Base-by-base conservation (phyloP, 2,113 vertebrate genomes). In the Oreochromis aureus region DNA sequence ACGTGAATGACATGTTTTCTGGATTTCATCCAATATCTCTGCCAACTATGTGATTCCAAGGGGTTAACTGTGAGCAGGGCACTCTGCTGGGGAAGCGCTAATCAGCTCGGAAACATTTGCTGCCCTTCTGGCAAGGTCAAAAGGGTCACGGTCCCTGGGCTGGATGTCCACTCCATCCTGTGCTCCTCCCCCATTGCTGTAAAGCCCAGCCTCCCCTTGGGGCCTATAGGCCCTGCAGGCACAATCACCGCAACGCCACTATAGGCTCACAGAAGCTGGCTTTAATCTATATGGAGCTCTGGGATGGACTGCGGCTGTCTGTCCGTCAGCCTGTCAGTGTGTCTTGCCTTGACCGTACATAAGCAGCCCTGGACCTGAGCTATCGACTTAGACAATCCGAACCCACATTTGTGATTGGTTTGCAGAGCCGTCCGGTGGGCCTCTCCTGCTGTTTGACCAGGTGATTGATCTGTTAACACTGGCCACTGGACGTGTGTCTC, bases 121-220 rank as follows among this genome's bases (percentile, higher is more conserved):
- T 96, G 94, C 94, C 96, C 96, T 97, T 96, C 96, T 96, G 96
- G 96, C 96, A 97, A 96, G 96, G 96, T 97, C 95, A 95, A 32
- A 87, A 91, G 81, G 96, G 96, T 97, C 95, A 96, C 73, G 89
- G 92, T 96, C 95, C 93, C 93, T 93, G 87, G 89, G 96, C 94
- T 96, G 95, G 94, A 95, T 87, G 95, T 96, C 96, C 95, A 95
- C 93, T 95, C 84, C 94, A 80, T 71, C 85, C 91, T 87, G 90
- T 71, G 59, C 88, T 86, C 92, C 93, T 88, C 88, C 89, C 86
- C 92, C 86, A 63, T 71, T 59, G 56, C 90, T 89, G 85, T 80
- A 93, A 82, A 93, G 51, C 89, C 90, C 86, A 73, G 22, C 88
- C 93, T 83, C 91, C 94, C 94, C 89, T 69, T 53, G 93, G 91